Evolutionary conservation across 1,140 invertebrate genomes (phyloP), one percentile per base, ranked within the genome.

Genomic region (Platorchestia sp.): DNA sequence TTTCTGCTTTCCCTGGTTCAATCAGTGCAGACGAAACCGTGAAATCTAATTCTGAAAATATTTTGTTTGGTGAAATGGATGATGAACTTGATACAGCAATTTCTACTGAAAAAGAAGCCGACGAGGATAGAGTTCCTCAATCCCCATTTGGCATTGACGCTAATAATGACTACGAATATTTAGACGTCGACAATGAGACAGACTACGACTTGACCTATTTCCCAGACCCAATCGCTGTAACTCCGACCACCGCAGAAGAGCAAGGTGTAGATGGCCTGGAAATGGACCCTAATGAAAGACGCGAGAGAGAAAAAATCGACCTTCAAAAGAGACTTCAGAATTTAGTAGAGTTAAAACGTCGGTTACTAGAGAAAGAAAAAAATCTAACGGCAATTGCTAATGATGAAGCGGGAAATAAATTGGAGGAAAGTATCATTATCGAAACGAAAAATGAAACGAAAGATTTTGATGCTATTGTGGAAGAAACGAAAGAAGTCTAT

Each of bases 141-240:
- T 75, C 59, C 1, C 59, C 27, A 75, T n/a, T 93, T 47, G 40
- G 43, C 91, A 45, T 42, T 93, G 45, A 93, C 14, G 43, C 43
- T 3, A 47, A 45, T 36, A 44, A 93, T 45, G 91, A 93, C n/a
- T 42, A 89, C 87, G 87, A 89, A 44, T 89, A 89, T 89, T 89
- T 89, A 44, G 87, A 89, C 41, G 1, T 89, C 1, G 91, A 93
- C 45, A 47, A 93, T 41, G 91, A 93, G 22, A 45, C 91, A 3
- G 91, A 93, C 3, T 93, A 93, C 40, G 91, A 93, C 44, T 45
- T 93, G 36, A 45, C 91, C 19, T 93, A 93, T 47, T 93, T 93
- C 40, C 91, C 91, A 47, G 43, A 93, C 14, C 91, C 91, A 6
- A 93, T 93, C 10, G 44, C n/a, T 14, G 45, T 93, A 7, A 47